phyloP scores from a whole-genome alignment of 30 jellyfish, hydroid and myxozoan species.

The Aurelia coerulea region DNA sequence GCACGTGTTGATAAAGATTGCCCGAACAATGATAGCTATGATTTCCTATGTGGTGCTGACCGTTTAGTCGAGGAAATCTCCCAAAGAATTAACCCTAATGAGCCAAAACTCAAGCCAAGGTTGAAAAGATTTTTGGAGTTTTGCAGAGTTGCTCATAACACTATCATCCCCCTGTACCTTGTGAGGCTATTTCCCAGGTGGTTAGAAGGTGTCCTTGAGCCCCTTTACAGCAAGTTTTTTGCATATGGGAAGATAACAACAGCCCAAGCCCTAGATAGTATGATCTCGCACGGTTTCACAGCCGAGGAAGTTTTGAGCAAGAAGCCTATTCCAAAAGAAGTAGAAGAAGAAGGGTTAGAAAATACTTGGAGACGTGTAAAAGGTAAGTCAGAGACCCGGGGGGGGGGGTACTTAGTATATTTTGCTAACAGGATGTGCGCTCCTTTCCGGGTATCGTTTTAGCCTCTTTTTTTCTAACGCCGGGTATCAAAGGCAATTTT shows the following conservation, averaged over 20 bases:
- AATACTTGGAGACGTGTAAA: slow-evolving; percentile 86
- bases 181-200: slow-evolving; percentile 88
- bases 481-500: too few relatives aligned
- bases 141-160: slow-evolving; percentile 79
- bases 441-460: too few relatives aligned
- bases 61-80: slow-evolving; percentile 75
- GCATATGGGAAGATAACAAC: slow-evolving; percentile 76
- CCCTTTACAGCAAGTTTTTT: slow-evolving; percentile 44
- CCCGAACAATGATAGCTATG: slow-evolving; percentile 83
- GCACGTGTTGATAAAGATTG: slow-evolving; percentile 74
- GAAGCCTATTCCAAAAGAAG: slow-evolving; percentile 72
- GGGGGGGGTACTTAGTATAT: too few relatives aligned
- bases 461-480: too few relatives aligned
- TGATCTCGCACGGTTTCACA: slow-evolving; percentile 81
- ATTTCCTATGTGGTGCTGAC: slow-evolving; percentile 79
- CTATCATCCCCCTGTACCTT: slow-evolving; percentile 70
- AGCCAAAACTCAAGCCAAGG: slow-evolving; percentile 77
- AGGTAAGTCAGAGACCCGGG: slow-evolving; percentile 44
- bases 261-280: slow-evolving; percentile 72
- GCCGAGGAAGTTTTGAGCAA: slow-evolving; percentile 64
- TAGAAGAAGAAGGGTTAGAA: slow-evolving; percentile 49
- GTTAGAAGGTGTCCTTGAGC: slow-evolving; percentile 66
- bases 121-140: slow-evolving; percentile 68
- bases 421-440: too few relatives aligned
- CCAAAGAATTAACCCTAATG: slow-evolving; percentile 80